A percentile compares a stretch with the other conserved stretches of the same genome.
Evolutionary conservation across 1,140 invertebrate species (phyloP).

Genomic region (Drosophila kohkoa): DNA sequence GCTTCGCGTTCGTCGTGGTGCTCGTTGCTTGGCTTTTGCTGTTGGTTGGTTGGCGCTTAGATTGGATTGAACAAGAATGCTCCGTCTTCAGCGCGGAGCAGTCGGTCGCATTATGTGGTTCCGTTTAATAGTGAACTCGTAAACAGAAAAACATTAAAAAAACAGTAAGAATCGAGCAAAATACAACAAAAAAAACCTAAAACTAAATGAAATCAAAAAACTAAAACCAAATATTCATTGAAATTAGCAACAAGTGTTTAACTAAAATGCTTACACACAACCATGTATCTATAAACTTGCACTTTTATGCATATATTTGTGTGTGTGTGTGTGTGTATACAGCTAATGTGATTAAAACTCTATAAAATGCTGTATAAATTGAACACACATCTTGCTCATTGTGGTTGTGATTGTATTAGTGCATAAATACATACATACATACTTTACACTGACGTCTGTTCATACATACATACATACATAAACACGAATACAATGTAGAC

Average conservation of each 20-base stretch:
- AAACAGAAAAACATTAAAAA: slow-evolving; percentile 29
- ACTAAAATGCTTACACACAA: slow-evolving; percentile 4
- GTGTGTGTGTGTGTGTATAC: slow-evolving; percentile 6
- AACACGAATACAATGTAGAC: slow-evolving; percentile 8
- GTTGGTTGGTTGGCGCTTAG: slow-evolving; percentile 57
- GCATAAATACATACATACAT: slow-evolving; percentile 18
- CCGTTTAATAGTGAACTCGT: slow-evolving; percentile 36
- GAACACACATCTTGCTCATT: slow-evolving; percentile 39
- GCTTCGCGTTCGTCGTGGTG: slow-evolving; percentile 62
- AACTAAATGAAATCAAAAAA: background rate
- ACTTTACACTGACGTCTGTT: background rate
- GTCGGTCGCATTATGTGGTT: slow-evolving; percentile 48
- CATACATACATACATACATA: slow-evolving; percentile 27
- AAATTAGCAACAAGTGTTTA: slow-evolving; percentile 47
- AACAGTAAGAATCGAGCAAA: slow-evolving; percentile 29
- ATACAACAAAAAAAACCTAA: background rate
- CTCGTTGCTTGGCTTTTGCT: slow-evolving; percentile 46
- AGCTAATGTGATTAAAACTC: slow-evolving; percentile 39
- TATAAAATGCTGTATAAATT: slow-evolving; percentile 19
- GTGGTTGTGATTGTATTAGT: slow-evolving; percentile 28
- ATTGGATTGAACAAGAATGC: slow-evolving; percentile 74
- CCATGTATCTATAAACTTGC: background rate
- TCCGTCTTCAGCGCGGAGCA: slow-evolving; percentile 62
- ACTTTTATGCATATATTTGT: background rate
- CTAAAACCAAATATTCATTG: slow-evolving; percentile 15